A percentile compares a stretch with the other conserved stretches of the same genome.
Evolutionary conservation across 2,797 vertebrate genomes (phyloP).

Genomic region (Hozukius guyotensis): DNA sequence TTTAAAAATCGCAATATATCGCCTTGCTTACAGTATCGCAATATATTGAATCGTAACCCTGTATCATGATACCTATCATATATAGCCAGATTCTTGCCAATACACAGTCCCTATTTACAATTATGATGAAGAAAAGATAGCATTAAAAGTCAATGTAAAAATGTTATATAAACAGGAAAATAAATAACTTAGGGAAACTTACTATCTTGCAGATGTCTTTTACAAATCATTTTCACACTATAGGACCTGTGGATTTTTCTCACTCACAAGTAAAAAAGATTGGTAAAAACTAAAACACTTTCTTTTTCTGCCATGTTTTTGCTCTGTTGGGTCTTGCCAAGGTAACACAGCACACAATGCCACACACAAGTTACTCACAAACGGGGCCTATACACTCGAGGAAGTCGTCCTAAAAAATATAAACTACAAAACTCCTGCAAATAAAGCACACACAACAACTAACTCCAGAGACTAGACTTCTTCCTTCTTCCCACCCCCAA

Average conservation of each 20-base stretch:
- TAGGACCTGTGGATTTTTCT: slow-evolving; percentile 43
- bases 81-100: too few species aligned
- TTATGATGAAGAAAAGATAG: too few species aligned
- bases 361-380: slow-evolving; percentile 65
- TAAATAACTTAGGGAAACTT: neutral
- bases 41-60: too few species aligned
- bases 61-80: too few species aligned
- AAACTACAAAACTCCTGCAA: slow-evolving; percentile 48
- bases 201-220: neutral
- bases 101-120: too few species aligned
- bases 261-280: neutral
- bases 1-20: too few species aligned
- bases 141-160: too few species aligned
- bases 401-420: slow-evolving; percentile 72
- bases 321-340: slow-evolving; percentile 45
- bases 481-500: slow-evolving; percentile 29
- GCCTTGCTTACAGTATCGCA: too few species aligned
- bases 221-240: neutral
- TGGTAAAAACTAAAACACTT: slow-evolving; percentile 26
- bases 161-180: neutral
- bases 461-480: slow-evolving; percentile 44
- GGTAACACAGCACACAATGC: slow-evolving; percentile 69
- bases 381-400: slow-evolving; percentile 54
- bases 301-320: slow-evolving; percentile 45
- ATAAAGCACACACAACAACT: slow-evolving; percentile 56